phyloP scores from a whole-genome alignment of 2,113 vertebrate genomes.

The Opisthocomus hoazin region DNA sequence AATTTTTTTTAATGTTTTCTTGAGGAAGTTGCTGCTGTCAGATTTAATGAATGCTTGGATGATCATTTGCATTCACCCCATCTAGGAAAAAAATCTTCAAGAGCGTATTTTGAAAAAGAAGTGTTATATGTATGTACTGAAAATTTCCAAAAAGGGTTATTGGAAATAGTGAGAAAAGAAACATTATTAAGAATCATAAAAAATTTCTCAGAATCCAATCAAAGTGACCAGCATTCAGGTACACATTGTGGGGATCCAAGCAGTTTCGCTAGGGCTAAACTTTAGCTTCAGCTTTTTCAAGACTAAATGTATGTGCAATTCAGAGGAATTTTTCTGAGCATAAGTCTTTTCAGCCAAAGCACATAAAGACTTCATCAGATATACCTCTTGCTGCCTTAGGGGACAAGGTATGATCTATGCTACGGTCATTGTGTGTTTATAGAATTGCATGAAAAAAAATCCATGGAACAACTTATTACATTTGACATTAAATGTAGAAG shows the following conservation, averaged over 20 bases:
- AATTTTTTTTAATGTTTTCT: not conserved
- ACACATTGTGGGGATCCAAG: accelerated
- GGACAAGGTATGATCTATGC: not conserved
- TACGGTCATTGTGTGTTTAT: accelerated
- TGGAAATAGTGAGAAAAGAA: not conserved
- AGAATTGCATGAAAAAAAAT: not conserved
- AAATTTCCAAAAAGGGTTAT: not conserved
- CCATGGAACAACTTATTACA: accelerated
- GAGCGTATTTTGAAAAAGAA: not conserved
- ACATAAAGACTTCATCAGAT: not conserved
- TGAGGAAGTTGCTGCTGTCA: not conserved
- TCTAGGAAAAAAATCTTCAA: not conserved
- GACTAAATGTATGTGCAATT: not conserved
- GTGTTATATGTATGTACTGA: not conserved
- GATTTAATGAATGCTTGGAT: not conserved
- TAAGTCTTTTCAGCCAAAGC: not conserved
- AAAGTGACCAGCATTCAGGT: not conserved
- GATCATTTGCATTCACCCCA: not conserved
- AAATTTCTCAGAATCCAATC: not conserved
- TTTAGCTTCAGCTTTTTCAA: not conserved
- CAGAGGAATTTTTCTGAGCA: not conserved
- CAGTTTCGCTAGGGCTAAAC: not conserved
- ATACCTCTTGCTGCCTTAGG: accelerated
- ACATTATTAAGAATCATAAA: not conserved
- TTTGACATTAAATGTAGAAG: constrained; percentile 7